A percentile compares a stretch with the other conserved stretches of the same genome.
phyloP scores from a whole-genome alignment of 2,113 vertebrate genomes.

The Prionailurus viverrinus region DNA sequence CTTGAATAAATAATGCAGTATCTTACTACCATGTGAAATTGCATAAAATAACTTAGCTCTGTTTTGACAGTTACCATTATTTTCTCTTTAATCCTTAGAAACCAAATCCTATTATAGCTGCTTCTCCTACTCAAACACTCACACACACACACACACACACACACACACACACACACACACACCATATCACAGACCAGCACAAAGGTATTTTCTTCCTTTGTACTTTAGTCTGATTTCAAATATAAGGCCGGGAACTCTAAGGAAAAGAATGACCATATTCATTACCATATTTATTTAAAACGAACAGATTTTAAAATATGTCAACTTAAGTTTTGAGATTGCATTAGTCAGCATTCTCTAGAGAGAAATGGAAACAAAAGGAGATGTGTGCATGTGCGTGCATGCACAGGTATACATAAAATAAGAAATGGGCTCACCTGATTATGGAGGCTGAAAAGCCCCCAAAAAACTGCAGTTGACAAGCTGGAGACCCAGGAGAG shows the following conservation, averaged over 20 bases:
- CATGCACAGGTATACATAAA: neutral
- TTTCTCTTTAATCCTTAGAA: slow-evolving; percentile 20
- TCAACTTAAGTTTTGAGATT: neutral
- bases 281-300: neutral
- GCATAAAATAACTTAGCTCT: neutral
- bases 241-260: neutral
- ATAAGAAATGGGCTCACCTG: neutral
- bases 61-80: neutral
- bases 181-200: neutral
- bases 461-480: neutral
- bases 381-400: neutral
- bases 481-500: neutral
- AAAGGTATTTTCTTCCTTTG: neutral
- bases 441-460: neutral
- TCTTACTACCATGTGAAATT: neutral
- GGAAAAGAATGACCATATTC: neutral
- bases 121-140: too few relatives aligned
- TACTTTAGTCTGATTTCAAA: neutral
- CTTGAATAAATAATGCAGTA: neutral
- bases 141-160: too few relatives aligned
- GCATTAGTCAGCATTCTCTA: neutral
- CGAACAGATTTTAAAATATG: neutral
- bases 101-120: neutral
- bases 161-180: neutral
- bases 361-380: neutral